These are phyloP conservation scores for Marasmarcha lunaedactyla DNA, from an alignment of 2,888 invertebrate genomes.

Conservation along the genomic window DNA sequence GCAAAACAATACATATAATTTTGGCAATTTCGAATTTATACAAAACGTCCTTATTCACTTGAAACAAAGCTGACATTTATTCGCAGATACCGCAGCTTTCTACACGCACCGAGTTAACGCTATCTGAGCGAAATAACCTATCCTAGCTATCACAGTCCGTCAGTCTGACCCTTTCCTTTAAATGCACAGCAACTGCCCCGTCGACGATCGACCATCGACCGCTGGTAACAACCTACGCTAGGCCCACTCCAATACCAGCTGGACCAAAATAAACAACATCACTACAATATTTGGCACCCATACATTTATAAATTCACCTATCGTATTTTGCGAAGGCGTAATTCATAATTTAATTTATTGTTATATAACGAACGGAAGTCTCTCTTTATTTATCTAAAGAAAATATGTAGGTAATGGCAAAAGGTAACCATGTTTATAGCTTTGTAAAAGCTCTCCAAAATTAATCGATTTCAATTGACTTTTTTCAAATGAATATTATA, in stretches of 20 bases:
- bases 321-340: slow-evolving; percentile 21
- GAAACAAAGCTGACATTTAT: slow-evolving; percentile 6
- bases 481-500: not conserved
- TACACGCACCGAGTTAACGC: slow-evolving; percentile 46
- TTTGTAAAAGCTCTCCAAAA: slow-evolving; percentile 19
- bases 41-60: slow-evolving; percentile 17
- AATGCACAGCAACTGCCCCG: slow-evolving; percentile 61
- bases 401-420: slow-evolving; percentile 53
- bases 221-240: slow-evolving; percentile 66
- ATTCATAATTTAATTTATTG: slow-evolving; percentile 28
- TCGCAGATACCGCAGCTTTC: slow-evolving; percentile 9
- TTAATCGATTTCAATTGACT: not conserved
- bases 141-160: slow-evolving; percentile 70
- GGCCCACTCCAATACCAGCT: slow-evolving; percentile 50
- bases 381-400: slow-evolving; percentile 44
- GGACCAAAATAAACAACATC: slow-evolving; percentile 45
- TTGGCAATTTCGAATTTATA: slow-evolving; percentile 31
- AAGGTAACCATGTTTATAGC: slow-evolving; percentile 68
- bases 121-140: slow-evolving; percentile 63
- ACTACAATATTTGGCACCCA: slow-evolving; percentile 67
- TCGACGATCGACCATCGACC: too few relatives aligned
- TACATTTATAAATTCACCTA: slow-evolving; percentile 40
- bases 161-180: slow-evolving; percentile 66
- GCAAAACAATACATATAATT: slow-evolving; percentile 23
- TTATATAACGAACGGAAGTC: slow-evolving; percentile 27